Percentiles rank a stretch among this genome's conserved stretches.
Evolutionary conservation across 2,797 vertebrate genomes (phyloP).

Genomic region (Ispidina picta): DNA sequence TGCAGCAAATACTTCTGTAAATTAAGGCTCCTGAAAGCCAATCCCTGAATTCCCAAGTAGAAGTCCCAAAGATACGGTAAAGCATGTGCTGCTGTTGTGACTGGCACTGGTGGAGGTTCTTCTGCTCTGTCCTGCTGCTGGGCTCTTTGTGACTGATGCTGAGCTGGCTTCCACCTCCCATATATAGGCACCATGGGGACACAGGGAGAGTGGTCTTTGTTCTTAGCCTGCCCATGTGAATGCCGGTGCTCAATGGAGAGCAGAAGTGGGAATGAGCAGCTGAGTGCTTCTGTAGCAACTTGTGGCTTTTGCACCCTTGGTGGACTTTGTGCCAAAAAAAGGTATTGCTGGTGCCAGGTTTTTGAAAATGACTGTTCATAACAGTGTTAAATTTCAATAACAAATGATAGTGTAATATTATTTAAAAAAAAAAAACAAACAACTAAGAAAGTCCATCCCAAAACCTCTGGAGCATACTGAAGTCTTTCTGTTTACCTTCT

Average conservation of each 20-base stretch:
- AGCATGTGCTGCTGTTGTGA: neutral
- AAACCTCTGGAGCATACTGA: neutral
- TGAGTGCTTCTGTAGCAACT: neutral
- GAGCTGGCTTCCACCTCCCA: neutral
- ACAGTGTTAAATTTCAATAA: neutral
- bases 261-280: neutral
- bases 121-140: neutral
- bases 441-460: neutral
- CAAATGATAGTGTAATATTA: neutral
- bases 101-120: neutral
- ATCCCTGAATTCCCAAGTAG: neutral
- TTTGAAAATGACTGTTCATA: neutral
- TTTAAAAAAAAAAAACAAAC: neutral
- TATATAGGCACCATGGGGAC: neutral
- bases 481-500: neutral
- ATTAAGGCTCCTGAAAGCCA: neutral
- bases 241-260: rapidly evolving
- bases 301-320: neutral
- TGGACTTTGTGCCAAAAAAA: neutral
- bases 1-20: neutral
- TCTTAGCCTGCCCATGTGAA: rapidly evolving
- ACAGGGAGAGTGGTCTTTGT: neutral
- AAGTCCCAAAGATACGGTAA: rapidly evolving
- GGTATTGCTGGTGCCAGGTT: neutral
- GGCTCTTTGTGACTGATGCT: neutral